phyloP scores from a whole-genome alignment of 2,113 vertebrate species.

The Dipodomys merriami region DNA sequence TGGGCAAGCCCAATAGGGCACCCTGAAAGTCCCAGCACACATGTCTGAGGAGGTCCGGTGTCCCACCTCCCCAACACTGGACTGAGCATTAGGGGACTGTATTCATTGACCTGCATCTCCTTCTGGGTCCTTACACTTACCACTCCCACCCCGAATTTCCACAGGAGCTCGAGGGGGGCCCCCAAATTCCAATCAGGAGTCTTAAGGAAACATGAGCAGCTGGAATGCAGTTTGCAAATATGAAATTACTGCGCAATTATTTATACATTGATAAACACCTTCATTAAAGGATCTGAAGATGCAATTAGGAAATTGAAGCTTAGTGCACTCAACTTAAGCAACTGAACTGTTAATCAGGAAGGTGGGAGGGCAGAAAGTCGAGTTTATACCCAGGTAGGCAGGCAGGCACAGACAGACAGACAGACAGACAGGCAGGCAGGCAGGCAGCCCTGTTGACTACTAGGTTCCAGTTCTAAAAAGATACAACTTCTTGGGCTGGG shows the following conservation, averaged over 20 bases:
- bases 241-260: conserved; percentile 73
- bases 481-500: neutral
- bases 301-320: conserved; percentile 73
- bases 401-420: no score
- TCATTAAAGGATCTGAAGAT: conserved; percentile 73
- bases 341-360: neutral
- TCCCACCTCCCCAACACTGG: neutral
- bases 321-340: conserved; percentile 51
- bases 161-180: neutral
- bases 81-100: no score
- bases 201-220: neutral
- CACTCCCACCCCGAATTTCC: neutral
- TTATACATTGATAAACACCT: conserved; percentile 70
- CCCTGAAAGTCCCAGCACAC: no score
- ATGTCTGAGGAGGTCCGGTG: neutral
- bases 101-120: no score
- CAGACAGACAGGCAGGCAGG: no score
- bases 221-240: conserved; percentile 59
- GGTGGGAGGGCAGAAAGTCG: neutral
- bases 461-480: neutral
- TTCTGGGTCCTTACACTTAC: neutral
- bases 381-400: accelerated
- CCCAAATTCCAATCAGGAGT: neutral
- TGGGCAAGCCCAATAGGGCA: neutral
- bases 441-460: accelerated